These are phyloP conservation scores for Atrina japonica DNA, from an alignment of 2,888 invertebrate species.

Conservation along the genomic window DNA sequence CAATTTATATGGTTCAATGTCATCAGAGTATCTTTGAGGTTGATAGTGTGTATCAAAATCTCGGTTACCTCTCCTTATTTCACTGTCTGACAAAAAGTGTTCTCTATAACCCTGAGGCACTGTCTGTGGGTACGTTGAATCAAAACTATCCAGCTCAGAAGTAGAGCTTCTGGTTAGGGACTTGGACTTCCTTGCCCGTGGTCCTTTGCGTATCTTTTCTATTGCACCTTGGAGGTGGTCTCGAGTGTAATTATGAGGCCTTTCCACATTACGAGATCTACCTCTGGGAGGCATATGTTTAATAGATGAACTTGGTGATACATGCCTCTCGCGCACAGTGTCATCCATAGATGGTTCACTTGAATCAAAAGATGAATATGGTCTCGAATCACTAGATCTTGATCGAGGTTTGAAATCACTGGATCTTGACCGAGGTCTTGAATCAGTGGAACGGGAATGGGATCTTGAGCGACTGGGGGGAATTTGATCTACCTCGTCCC, in stretches of 20 bases:
- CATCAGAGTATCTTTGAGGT: slow-evolving; percentile 29
- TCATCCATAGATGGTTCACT: slow-evolving; percentile 3
- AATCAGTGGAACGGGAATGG: neutral
- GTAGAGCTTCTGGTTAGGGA: slow-evolving; percentile 43
- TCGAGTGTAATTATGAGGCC: slow-evolving; percentile 64
- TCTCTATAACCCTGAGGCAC: slow-evolving; percentile 22
- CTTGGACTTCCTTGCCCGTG: slow-evolving; percentile 48
- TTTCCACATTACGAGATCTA: neutral
- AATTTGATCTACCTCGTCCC: slow-evolving; percentile 4
- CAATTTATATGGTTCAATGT: slow-evolving; percentile 29
- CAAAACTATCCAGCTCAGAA: slow-evolving; percentile 46
- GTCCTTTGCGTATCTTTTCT: slow-evolving; percentile 62
- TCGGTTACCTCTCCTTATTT: neutral
- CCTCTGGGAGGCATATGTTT: neutral
- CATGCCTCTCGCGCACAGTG: slow-evolving; percentile 5
- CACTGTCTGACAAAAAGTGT: slow-evolving; percentile 22
- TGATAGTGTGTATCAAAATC: slow-evolving; percentile 23
- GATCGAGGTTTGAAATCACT: slow-evolving; percentile 5
- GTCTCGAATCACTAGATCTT: slow-evolving; percentile 4
- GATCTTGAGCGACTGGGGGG: neutral
- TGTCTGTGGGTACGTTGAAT: slow-evolving; percentile 20
- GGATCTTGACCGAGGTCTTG: slow-evolving; percentile 5
- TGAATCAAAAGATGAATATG: neutral
- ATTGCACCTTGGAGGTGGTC: slow-evolving; percentile 71
- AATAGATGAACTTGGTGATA: slow-evolving; percentile 13